Conservation (phyloP, 1,140 invertebrate species). For the Parapsyche elsis region DNA sequence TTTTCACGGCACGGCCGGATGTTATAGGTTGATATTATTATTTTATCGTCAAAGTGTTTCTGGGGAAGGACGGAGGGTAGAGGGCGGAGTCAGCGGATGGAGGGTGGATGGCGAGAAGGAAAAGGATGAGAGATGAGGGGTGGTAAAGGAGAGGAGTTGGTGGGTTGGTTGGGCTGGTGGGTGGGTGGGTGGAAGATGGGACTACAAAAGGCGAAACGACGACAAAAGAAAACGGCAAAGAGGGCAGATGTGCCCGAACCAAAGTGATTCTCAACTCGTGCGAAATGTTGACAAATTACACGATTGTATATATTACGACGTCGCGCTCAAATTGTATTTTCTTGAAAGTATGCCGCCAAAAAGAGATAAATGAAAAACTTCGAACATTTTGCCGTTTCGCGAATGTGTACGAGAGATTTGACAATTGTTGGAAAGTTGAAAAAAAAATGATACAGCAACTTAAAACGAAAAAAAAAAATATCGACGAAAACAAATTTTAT, state of each 20-base stretch:
- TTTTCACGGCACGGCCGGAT: conserved; percentile 35
- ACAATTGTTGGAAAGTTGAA: too few species aligned
- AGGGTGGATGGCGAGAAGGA: neutral
- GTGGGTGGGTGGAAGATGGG: neutral
- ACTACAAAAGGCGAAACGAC: conserved; percentile 43
- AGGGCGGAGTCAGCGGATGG: neutral
- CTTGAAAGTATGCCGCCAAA: neutral
- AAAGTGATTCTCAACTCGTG: conserved; percentile 41
- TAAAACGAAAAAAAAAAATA: too few species aligned
- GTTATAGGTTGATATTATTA: conserved; percentile 53
- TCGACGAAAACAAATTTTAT: too few species aligned
- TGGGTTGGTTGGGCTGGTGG: neutral
- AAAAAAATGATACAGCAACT: too few species aligned
- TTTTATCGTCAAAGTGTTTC: conserved; percentile 42
- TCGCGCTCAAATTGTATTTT: neutral
- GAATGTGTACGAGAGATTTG: too few species aligned
- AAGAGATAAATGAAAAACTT: too few species aligned
- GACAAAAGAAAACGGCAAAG: conserved; percentile 54
- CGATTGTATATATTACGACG: conserved; percentile 20
- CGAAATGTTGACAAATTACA: conserved; percentile 33
- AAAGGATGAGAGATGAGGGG: conserved; percentile 34
- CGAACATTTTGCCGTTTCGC: too few species aligned
- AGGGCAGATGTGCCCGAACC: conserved; percentile 39
- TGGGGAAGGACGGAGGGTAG: neutral
- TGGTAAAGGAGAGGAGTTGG: conserved; percentile 21